Base-by-base conservation (phyloP, 1,140 invertebrate species). In the Drosophila mayri region DNA sequence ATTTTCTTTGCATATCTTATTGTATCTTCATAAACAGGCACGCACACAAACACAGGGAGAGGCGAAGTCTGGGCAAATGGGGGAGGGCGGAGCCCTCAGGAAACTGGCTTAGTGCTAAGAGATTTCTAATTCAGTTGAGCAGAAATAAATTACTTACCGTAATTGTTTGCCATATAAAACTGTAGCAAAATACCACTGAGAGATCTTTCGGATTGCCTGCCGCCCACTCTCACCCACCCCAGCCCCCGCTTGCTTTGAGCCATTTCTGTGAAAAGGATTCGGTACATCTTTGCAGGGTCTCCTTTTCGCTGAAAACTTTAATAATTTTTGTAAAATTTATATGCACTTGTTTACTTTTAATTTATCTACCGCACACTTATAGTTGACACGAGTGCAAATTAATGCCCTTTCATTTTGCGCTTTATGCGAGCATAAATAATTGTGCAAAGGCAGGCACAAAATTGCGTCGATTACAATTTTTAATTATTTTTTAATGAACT, bases 131-230 rank as follows among this genome's bases (percentile, higher is more conserved):
- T 88, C 85, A 88, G 85, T 90, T 88, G 85, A 90, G 85, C 85
- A 85, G 85, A 88, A 88, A 88, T 88, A 88, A 88, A 88, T 88
- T 88, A 88, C 85, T 88, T 88, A 90, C 85, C 85, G 85, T 88
- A 88, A 88, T 88, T 88, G 85, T 88, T 85, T 80, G 70, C 84
- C 84, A 84, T 87, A 87, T 87, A 87, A 90, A 87, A 90, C 81
- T 88, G 85, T 80, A 90, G 80, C 76, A 73, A 80, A 79, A 71
- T 54, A 58, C 41, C 80, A 79, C 77, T 75, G 70, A 73, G 70
- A 77, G 64, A 63, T 78, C 65, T 64, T 43, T 44, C 43, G 35
- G 22, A 50, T 38, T 55, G 37, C 40, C 14, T 55, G 37, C 40
- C 14, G 20, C 18, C 11, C 35, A n/a, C 16, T 22, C 62, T 18